These are phyloP conservation scores for Cerastoderma edule DNA, from an alignment of 2,888 invertebrate species.

Conservation along the genomic window DNA sequence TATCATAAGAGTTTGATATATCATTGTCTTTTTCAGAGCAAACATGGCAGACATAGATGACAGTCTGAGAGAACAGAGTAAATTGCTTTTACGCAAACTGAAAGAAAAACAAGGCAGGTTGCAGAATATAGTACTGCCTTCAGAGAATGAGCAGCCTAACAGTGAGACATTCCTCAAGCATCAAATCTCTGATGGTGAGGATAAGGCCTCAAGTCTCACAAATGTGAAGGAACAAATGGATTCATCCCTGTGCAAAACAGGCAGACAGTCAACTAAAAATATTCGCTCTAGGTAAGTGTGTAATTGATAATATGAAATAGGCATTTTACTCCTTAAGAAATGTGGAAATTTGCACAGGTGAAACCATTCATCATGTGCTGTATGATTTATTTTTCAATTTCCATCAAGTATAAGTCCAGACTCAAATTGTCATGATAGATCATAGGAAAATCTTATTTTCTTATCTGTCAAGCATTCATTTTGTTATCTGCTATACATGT, in stretches of 20 bases:
- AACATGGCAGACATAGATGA: constrained; percentile 61
- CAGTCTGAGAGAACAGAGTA: constrained; percentile 68
- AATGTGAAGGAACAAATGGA: constrained; percentile 27
- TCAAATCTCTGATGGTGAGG: not conserved
- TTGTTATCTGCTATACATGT: no score
- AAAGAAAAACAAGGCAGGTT: constrained; percentile 69
- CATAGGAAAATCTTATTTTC: no score
- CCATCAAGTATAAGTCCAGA: no score
- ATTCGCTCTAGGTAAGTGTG: constrained; percentile 5
- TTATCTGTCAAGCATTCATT: not conserved
- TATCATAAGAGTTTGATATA: no score
- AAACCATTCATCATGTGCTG: no score
- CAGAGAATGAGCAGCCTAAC: constrained; percentile 9
- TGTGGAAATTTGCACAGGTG: no score
- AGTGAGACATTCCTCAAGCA: constrained; percentile 12
- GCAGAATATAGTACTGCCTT: constrained; percentile 48
- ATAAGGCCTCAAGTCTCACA: not conserved
- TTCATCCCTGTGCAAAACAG: constrained; percentile 31
- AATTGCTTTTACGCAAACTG: constrained; percentile 67
- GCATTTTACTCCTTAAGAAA: no score
- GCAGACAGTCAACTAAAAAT: constrained; percentile 13
- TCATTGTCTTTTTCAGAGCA: no score
- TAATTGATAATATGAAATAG: no score
- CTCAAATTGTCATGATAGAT: no score
- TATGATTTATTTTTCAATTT: no score